Percentiles rank a stretch among this genome's conserved stretches.
phyloP scores from a whole-genome alignment of 2,888 invertebrate genomes.

The Xestia c-nigrum region DNA sequence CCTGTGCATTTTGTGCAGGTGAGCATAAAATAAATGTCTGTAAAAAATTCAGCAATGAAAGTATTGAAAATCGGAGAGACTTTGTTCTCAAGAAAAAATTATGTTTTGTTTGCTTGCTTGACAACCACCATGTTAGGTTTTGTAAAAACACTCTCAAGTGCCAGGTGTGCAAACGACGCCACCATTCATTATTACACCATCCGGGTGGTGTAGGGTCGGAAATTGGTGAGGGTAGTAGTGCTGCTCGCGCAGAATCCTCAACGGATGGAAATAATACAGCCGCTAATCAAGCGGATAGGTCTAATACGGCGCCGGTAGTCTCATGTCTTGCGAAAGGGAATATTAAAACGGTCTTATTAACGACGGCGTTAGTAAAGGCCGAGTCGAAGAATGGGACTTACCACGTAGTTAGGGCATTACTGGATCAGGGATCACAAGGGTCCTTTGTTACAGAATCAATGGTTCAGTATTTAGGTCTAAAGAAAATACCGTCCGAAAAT shows the following conservation, averaged over 20 bases:
- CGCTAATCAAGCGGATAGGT: constrained; percentile 17
- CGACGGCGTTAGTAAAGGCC: constrained; percentile 34
- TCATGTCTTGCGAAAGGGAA: constrained; percentile 18
- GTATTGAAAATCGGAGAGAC: not conserved
- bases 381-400: constrained; percentile 25
- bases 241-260: not conserved
- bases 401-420: not conserved
- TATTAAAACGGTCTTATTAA: constrained; percentile 26
- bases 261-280: not conserved
- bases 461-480: not conserved
- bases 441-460: not conserved
- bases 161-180: constrained; percentile 12
- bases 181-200: constrained; percentile 27
- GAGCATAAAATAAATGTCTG: not conserved
- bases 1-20: not conserved
- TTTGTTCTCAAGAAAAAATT: constrained; percentile 35
- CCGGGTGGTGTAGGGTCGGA: constrained; percentile 9
- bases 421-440: constrained; percentile 3
- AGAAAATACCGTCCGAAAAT: not conserved
- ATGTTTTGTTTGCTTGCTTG: constrained; percentile 64
- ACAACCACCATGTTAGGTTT: constrained; percentile 52
- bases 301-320: constrained; percentile 7
- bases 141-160: not conserved
- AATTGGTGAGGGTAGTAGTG: constrained; percentile 9
- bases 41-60: not conserved